Conservation (phyloP, 92 coral and sea anemone species). For the Zoanthus sansibaricus region DNA sequence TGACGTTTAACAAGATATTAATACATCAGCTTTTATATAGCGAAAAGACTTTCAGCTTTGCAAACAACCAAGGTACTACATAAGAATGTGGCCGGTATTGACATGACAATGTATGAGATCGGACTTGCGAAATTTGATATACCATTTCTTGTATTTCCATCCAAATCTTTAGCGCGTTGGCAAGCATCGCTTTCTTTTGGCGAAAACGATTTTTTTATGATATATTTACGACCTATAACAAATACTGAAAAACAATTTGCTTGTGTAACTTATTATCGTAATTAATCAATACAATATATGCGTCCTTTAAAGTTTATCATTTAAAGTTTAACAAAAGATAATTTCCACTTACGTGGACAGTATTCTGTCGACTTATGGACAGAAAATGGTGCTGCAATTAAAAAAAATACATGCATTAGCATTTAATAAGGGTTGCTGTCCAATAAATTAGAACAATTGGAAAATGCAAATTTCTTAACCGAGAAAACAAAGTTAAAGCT, state of each 20-base stretch:
- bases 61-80: neutral
- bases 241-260: neutral
- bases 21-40: neutral
- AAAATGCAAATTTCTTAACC: conserved; percentile 8
- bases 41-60: neutral
- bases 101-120: neutral
- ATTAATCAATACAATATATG: neutral
- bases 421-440: neutral
- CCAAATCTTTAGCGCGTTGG: neutral
- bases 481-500: neutral
- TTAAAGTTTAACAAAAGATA: neutral
- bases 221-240: neutral
- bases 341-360: conserved; percentile 26
- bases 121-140: neutral
- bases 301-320: neutral
- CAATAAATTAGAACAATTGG: conserved; percentile 20
- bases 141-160: neutral
- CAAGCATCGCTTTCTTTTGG: neutral
- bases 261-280: neutral
- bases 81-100: neutral
- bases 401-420: neutral
- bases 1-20: neutral
- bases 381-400: conserved; percentile 29
- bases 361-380: conserved; percentile 2
- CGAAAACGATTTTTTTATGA: neutral